These are phyloP conservation scores for Nixonia krombeini DNA, from an alignment of 1,140 invertebrate species.

Conservation along the genomic window DNA sequence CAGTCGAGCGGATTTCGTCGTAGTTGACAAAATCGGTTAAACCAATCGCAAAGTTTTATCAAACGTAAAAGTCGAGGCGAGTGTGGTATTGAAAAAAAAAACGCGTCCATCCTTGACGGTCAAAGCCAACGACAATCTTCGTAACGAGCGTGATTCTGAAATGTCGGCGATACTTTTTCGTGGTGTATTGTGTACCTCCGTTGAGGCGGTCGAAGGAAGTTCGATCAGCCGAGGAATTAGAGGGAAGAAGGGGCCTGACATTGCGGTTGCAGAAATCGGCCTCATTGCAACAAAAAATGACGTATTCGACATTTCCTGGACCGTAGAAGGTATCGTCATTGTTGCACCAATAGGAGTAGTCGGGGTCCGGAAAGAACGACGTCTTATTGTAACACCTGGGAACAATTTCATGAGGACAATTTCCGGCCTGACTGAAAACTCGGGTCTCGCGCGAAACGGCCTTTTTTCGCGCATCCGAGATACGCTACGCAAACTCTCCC, in stretches of 20 bases:
- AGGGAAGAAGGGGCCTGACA: constrained; percentile 66
- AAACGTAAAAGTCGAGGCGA: too few species aligned
- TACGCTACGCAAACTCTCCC: too few species aligned
- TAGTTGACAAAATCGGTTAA: too few species aligned
- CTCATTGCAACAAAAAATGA: constrained; percentile 73
- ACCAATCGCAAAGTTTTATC: too few species aligned
- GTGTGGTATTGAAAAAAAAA: background rate
- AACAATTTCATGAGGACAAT: constrained; percentile 53
- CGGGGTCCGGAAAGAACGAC: constrained; percentile 69
- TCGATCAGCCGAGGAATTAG: constrained; percentile 54
- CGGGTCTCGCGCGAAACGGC: background rate
- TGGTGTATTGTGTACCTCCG: constrained; percentile 54
- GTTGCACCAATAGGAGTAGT: constrained; percentile 70
- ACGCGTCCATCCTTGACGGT: background rate
- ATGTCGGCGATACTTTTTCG: constrained; percentile 17
- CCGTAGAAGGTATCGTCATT: constrained; percentile 57
- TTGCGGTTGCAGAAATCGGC: constrained; percentile 76
- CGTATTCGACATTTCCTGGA: constrained; percentile 59
- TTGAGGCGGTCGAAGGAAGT: constrained; percentile 58
- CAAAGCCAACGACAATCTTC: constrained; percentile 22
- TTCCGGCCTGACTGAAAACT: constrained; percentile 6
- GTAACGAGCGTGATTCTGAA: constrained; percentile 10
- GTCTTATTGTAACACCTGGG: constrained; percentile 73
- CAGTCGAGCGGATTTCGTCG: too few species aligned
- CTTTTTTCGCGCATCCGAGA: too few species aligned